Base-by-base conservation (phyloP, 2,888 invertebrate species). In the Bellardia bayeri region DNA sequence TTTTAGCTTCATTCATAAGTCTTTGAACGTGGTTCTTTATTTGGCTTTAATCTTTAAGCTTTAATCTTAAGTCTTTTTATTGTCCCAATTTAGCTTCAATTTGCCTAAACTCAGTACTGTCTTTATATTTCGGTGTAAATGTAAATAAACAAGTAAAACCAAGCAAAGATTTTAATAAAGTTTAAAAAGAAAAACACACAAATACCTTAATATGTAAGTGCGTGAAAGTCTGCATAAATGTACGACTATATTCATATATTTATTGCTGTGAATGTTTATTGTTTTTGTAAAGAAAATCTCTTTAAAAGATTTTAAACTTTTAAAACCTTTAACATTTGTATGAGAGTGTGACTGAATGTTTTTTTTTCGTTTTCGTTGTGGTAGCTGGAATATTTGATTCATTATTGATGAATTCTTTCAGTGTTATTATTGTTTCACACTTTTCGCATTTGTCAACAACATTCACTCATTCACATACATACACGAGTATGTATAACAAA, bases 351-450 rank as follows among this genome's bases (percentile, higher is more conserved):
- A 6, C 37, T 37, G 37, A 6, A 37, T 2, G 37, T 5, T 37
- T 69, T 23, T 23, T 0, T 23, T 23, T n/a, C n/a, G 23, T 23
- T 23, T 0, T 8, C 6, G 5, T 16, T 64, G n/a, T 64, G n/a
- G 40, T 30, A n/a, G 13, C 45, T 13, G 45, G 51, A 51, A 51
- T 51, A 2, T 51, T n/a, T 51, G n/a, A 51, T 58, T 30, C 56
- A 58, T 58, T 16, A 6, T 42, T 61, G 54, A 13, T 30, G 11
- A 3, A 11, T 64, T 13, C 64, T 51, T 7, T 76, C 23, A 23
- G 37, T 61, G 8, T 42, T 51, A 40, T 40, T 54, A 11, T 66
- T 30, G 16, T 51, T 75, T 75, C n/a, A 68, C 68, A 68, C 68
- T 68, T 68, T 49, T 2, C 30, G 49, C 23, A 30, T 40, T 23